Conservation (phyloP, 1,140 invertebrate genomes). For the Drosophila bocki region DNA sequence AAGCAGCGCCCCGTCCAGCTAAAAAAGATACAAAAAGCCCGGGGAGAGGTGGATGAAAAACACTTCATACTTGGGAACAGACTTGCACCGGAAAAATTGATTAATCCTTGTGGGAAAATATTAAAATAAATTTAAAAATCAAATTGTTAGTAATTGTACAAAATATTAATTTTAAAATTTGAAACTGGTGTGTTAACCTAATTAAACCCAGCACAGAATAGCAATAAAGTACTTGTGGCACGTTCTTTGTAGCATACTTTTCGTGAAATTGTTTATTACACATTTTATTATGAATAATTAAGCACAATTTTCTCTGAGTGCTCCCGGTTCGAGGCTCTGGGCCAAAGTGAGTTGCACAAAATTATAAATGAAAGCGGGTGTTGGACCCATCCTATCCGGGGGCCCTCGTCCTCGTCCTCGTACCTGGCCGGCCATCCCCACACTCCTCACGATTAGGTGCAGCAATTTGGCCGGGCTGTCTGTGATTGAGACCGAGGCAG, state of each 20-base stretch:
- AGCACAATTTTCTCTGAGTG: constrained; percentile 3
- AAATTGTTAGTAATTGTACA: no score
- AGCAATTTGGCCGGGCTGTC: constrained; percentile 78
- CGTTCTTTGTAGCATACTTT: background rate
- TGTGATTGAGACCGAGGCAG: constrained; percentile 82
- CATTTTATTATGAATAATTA: background rate
- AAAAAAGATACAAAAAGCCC: constrained; percentile 68
- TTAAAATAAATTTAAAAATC: background rate
- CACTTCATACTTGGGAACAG: constrained; percentile 63
- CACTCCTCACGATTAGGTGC: constrained; percentile 76
- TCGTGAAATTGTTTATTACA: background rate
- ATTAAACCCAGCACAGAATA: no score
- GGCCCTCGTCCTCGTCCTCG: constrained; percentile 21
- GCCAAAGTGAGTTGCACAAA: constrained; percentile 80
- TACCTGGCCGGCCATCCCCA: constrained; percentile 22
- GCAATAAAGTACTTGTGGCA: no score
- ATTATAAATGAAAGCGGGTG: constrained; percentile 78
- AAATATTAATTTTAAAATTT: no score
- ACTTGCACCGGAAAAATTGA: constrained; percentile 23
- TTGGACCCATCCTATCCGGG: constrained; percentile 59
- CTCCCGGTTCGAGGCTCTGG: constrained; percentile 23
- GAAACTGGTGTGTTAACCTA: no score
- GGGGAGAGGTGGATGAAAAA: constrained; percentile 32
- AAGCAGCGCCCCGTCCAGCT: constrained; percentile 79
- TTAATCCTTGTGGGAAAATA: background rate